Base-by-base conservation (phyloP, 2,797 vertebrate genomes). In the Erpetoichthys calabaricus region DNA sequence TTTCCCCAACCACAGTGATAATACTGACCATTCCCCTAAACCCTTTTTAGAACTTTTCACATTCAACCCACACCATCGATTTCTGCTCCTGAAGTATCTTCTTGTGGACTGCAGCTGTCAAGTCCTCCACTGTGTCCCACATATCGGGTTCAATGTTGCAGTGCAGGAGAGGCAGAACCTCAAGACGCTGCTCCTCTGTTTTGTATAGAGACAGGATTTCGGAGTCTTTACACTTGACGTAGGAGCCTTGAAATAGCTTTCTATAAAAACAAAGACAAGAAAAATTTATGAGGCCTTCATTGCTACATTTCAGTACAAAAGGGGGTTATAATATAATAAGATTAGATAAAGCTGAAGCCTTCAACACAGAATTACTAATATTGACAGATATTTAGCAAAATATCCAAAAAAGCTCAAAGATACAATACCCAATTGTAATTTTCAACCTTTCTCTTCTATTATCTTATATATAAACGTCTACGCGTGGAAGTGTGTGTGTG, bases 1-100 rank as follows among this genome's bases (percentile, higher is more conserved):
- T 25, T 25, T 25, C 25, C 25, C 25, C 25, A 25, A 25, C 25
- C 2, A 25, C 25, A 25, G 25, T 25, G 25, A 25, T 25, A 25
- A 25, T 25, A 25, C 25, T 25, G 25, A 25, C 25, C 25, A 3
- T 25, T 56, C 6, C 51, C 46, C 9, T 3, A 4, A 2, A 5
- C 1, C 3, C 41, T 6, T 1, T 9, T 78, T 63, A 66, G 51
- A 64, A 7, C 0, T 73, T 44, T 0, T 58, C 57, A 0, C 73
- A 68, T 56, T 85, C 83, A 0, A 80, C 67, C 83, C 83, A 86
- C 62, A 83, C 70, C 0, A 80, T 74, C 59, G 71, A 77, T 5
- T 66, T 68, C 65, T 86, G 83, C 54, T 86, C 82, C 72, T 80
- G 82, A 63, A 85, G 73, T 64, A 86, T 75, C 57, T 69, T 75